Evolutionary conservation across 2,888 invertebrate genomes (phyloP).

Genomic region (Lucinisca nassula): DNA sequence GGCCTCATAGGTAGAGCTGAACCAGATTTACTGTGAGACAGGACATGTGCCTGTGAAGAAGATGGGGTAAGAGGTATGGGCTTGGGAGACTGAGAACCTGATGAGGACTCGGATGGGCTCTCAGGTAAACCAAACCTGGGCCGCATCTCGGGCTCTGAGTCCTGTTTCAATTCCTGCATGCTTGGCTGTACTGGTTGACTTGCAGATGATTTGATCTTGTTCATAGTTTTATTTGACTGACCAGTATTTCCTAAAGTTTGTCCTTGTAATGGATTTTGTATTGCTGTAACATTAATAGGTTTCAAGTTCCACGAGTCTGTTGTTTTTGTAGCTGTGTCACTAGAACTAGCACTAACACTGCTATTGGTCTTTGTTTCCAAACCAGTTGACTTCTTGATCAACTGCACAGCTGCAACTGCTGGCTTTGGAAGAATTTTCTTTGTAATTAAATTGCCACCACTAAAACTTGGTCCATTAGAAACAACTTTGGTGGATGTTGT

Average conservation of each 20-base stretch:
- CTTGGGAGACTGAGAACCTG: constrained; percentile 46
- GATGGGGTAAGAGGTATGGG: neutral
- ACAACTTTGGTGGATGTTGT: constrained; percentile 55
- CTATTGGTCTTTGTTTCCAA: neutral
- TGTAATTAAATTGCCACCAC: constrained; percentile 45
- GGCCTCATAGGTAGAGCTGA: constrained; percentile 50
- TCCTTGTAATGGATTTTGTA: neutral
- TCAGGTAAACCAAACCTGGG: constrained; percentile 40
- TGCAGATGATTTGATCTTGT: neutral
- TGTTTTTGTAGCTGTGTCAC: neutral
- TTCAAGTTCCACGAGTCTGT: constrained; percentile 10
- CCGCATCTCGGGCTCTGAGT: neutral
- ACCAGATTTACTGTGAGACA: neutral
- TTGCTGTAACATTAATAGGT: neutral
- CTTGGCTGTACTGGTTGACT: neutral
- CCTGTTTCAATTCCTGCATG: neutral
- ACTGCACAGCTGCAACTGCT: neutral
- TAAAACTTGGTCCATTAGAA: constrained; percentile 50
- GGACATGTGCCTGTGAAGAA: neutral
- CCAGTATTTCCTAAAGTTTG: neutral
- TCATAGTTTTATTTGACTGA: neutral
- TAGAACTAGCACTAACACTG: constrained; percentile 4
- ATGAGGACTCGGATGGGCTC: constrained; percentile 44
- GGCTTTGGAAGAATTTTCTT: constrained; percentile 24
- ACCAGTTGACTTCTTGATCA: constrained; percentile 22